These are phyloP conservation scores for Borostomias antarcticus DNA, from an alignment of 2,797 vertebrate genomes.

Conservation along the genomic window DNA sequence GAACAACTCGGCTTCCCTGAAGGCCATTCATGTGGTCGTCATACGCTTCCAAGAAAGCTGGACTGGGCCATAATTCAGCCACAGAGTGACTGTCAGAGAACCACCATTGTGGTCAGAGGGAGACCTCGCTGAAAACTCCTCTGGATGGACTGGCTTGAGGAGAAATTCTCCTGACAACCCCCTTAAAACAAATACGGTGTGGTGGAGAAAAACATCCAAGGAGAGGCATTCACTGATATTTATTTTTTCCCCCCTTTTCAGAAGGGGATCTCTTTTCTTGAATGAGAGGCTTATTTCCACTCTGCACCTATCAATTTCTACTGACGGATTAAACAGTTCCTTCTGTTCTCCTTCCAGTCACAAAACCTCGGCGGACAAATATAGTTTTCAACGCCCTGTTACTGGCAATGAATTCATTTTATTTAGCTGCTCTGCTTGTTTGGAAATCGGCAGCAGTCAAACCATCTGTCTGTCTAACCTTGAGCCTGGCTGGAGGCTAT, in stretches of 20 bases:
- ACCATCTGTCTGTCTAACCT: slow-evolving; percentile 45
- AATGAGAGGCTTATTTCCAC: slow-evolving; percentile 74
- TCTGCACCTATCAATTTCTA: slow-evolving; percentile 75
- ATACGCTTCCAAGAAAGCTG: slow-evolving; percentile 70
- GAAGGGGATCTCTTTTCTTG: slow-evolving; percentile 51
- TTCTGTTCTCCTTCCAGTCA: slow-evolving; percentile 77
- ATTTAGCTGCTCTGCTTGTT: slow-evolving; percentile 64
- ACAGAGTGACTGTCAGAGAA: slow-evolving; percentile 67
- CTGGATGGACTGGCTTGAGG: slow-evolving; percentile 57
- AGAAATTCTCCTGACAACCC: slow-evolving; percentile 68
- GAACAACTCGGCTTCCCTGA: slow-evolving; percentile 64
- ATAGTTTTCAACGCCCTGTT: slow-evolving; percentile 75
- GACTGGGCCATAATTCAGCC: slow-evolving; percentile 61
- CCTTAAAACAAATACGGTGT: slow-evolving; percentile 70
- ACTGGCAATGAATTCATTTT: slow-evolving; percentile 76
- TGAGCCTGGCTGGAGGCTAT: slow-evolving; percentile 33
- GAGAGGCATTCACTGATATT: slow-evolving; percentile 66
- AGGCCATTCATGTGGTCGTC: slow-evolving; percentile 69
- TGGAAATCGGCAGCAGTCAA: slow-evolving; percentile 48
- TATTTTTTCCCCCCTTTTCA: slow-evolving; percentile 61
- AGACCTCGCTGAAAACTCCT: slow-evolving; percentile 70
- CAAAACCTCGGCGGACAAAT: slow-evolving; percentile 72
- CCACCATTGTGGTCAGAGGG: slow-evolving; percentile 71
- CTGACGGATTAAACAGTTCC: slow-evolving; percentile 69
- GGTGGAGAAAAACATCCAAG: slow-evolving; percentile 50